phyloP scores from a whole-genome alignment of 1,140 invertebrate genomes.

The Heliconius nattereri region DNA sequence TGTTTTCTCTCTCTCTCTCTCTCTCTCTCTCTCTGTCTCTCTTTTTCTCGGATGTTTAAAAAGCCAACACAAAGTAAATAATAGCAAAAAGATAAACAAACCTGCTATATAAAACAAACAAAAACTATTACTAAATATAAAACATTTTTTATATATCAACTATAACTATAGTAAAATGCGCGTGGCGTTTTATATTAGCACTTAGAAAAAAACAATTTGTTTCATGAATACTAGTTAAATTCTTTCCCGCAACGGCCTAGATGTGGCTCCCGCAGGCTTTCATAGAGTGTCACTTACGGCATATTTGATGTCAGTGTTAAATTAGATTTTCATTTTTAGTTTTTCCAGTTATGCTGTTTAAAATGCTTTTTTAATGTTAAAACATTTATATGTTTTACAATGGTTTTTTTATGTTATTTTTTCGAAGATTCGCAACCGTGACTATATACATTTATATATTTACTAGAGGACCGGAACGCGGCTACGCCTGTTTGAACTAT shows the following conservation, averaged over 20 bases:
- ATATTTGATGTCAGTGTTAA: conserved; percentile 23
- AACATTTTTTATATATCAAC: too few species aligned
- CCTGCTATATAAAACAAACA: too few species aligned
- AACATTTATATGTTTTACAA: not conserved
- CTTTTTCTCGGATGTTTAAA: too few species aligned
- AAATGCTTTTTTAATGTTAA: not conserved
- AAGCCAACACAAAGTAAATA: too few species aligned
- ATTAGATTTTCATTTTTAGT: conserved; percentile 18
- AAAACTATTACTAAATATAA: too few species aligned
- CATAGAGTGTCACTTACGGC: conserved; percentile 26
- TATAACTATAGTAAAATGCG: not conserved
- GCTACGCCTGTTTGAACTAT: too few species aligned
- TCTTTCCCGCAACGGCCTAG: conserved; percentile 26
- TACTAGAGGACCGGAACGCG: too few species aligned
- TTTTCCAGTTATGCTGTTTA: not conserved
- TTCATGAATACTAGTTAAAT: conserved; percentile 23
- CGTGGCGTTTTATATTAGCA: not conserved
- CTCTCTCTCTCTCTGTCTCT: too few species aligned
- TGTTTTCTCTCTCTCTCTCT: too few species aligned
- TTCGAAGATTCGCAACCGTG: not conserved
- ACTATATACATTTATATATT: too few species aligned
- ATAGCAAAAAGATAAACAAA: too few species aligned
- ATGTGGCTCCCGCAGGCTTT: conserved; percentile 7
- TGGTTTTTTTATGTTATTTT: not conserved
- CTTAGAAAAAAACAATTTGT: conserved; percentile 9